These are phyloP conservation scores for Sus scrofa DNA, from an alignment of 2,113 vertebrate species.

Conservation along the genomic window DNA sequence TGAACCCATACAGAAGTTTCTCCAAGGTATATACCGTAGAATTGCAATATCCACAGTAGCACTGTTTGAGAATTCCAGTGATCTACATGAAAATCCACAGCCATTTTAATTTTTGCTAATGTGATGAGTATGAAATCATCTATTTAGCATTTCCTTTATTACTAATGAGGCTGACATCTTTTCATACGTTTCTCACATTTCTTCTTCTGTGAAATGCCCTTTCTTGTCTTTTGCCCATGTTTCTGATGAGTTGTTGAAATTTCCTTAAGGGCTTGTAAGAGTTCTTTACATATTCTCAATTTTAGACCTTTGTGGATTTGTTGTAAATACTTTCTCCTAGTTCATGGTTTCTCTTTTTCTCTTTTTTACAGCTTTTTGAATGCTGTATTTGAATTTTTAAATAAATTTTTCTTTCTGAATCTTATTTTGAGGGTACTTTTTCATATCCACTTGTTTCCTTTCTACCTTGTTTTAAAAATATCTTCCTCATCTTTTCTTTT, in stretches of 20 bases:
- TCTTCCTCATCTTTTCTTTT: background rate
- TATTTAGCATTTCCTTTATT: background rate
- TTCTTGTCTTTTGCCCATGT: too few species aligned
- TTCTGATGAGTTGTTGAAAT: background rate
- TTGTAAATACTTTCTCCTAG: background rate
- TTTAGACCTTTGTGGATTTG: background rate
- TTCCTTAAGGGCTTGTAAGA: background rate
- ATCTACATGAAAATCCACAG: background rate
- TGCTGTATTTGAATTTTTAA: conserved; percentile 28
- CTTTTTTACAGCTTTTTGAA: too few species aligned
- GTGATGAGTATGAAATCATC: background rate
- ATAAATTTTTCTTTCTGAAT: background rate
- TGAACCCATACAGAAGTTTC: background rate
- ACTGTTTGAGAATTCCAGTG: background rate
- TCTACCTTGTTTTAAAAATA: background rate
- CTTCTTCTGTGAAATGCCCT: too few species aligned
- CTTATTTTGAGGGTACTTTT: background rate
- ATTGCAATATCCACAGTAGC: background rate
- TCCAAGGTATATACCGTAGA: background rate
- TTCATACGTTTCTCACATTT: background rate
- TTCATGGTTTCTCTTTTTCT: background rate
- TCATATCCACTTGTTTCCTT: background rate
- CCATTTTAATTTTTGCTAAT: background rate
- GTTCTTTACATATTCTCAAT: background rate
- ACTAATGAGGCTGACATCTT: too few species aligned